Evolutionary conservation across 2,888 invertebrate species (phyloP).

Genomic region (Epinotia nisella): DNA sequence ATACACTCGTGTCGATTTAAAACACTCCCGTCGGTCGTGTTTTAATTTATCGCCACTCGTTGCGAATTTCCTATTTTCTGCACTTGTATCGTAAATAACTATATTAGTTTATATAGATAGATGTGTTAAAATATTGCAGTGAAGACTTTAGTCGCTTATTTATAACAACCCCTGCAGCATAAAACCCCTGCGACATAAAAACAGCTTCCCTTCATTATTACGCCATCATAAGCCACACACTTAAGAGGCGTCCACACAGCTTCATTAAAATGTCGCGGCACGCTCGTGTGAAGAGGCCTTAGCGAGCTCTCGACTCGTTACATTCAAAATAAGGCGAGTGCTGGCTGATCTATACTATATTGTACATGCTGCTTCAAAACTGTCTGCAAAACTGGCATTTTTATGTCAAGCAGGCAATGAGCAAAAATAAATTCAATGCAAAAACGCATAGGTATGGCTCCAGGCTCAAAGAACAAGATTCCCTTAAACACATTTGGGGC

Average conservation of each 20-base stretch:
- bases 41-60: too few relatives aligned
- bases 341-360: neutral
- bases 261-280: conserved; percentile 73
- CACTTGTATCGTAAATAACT: too few relatives aligned
- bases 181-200: conserved; percentile 2
- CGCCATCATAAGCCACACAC: conserved; percentile 47
- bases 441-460: too few relatives aligned
- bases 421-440: too few relatives aligned
- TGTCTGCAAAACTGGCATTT: neutral
- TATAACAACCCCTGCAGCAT: neutral
- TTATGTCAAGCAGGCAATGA: too few relatives aligned
- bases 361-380: neutral
- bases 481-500: too few relatives aligned
- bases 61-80: too few relatives aligned
- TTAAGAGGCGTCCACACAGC: conserved; percentile 54
- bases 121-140: too few relatives aligned
- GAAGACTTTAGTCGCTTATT: neutral
- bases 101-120: too few relatives aligned
- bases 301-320: conserved; percentile 47
- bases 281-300: conserved; percentile 62
- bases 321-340: conserved; percentile 25
- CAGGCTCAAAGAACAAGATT: too few relatives aligned
- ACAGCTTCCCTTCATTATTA: conserved; percentile 32
- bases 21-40: too few relatives aligned
- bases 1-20: too few relatives aligned